Base-by-base conservation (phyloP, 2,797 vertebrate genomes). In the Cyprinella venusta region DNA sequence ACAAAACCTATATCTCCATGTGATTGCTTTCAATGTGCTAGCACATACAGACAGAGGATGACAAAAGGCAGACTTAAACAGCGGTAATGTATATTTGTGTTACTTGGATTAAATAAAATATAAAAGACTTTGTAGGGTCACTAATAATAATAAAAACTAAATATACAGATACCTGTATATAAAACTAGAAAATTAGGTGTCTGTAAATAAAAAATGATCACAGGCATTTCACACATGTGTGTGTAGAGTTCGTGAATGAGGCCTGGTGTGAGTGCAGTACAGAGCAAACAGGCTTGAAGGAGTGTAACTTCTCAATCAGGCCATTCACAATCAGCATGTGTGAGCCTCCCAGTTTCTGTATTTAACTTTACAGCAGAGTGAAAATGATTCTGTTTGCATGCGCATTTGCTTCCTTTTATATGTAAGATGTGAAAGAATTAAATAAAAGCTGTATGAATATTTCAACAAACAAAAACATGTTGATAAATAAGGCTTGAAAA, bases 401-500 rank as follows among this genome's bases (percentile, higher is more conserved):
- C 90, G 88, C 89, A 95, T 94, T 95, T 94, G 93, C 94, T 94
- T 92, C 93, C 93, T 95, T 95, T 95, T 94, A 94, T 94, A 94
- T 92, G 93, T 93, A 92, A 95, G 94, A 96, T 95, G 94, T 94
- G 94, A 95, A 95, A 95, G 94, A 96, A 95, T 95, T 95, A 94
- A 95, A 95, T 95, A 94, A 95, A 95, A 95, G 92, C 92, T 88
- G 86, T 93, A 95, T 95, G 92, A 95, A 95, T 95, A 95, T 95
- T 95, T 95, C 93, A 95, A 95, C 94, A 95, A 95, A 95, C 94
- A 95, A 95, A 95, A 94, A 94, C 93, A 95, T 95, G 94, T 95
- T 94, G 94, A 94, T 95, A 95, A 95, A 95, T 94, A 95, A 94
- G 94, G 93, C 93, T 93, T 92, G 94, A 94, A 95, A 95, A 95